phyloP scores from a whole-genome alignment of 2,888 invertebrate species.

The Pedicia rivosa region DNA sequence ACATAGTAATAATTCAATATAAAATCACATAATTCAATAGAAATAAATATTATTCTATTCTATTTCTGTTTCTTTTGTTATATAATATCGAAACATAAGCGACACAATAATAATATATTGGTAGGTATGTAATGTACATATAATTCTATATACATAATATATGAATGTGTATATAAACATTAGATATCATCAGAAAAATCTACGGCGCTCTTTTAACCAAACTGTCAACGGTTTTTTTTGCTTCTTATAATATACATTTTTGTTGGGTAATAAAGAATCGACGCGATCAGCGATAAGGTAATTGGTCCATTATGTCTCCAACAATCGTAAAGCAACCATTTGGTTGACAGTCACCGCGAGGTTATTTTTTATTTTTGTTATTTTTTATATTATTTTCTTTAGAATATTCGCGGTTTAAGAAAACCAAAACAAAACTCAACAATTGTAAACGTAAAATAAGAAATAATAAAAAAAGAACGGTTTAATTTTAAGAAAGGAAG shows the following conservation, averaged over 20 bases:
- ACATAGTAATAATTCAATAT: too few species aligned
- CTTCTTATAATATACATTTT: neutral
- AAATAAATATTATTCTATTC: too few species aligned
- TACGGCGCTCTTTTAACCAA: neutral
- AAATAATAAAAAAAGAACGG: neutral
- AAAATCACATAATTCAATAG: too few species aligned
- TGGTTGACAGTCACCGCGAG: constrained; percentile 3
- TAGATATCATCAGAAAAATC: neutral
- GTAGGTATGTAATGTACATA: too few species aligned
- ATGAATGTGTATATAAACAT: neutral
- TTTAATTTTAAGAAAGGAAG: too few species aligned
- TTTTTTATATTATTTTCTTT: too few species aligned
- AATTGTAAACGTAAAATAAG: neutral
- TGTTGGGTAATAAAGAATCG: constrained; percentile 4
- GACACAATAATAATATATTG: too few species aligned
- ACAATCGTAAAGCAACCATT: constrained; percentile 7
- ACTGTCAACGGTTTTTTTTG: neutral
- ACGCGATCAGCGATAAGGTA: constrained; percentile 8
- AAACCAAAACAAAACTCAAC: neutral
- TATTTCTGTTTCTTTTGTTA: too few species aligned
- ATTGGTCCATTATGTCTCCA: constrained; percentile 9
- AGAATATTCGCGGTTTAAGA: too few species aligned
- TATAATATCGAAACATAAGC: neutral
- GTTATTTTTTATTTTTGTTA: constrained; percentile 1
- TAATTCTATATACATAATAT: too few species aligned